phyloP scores from a whole-genome alignment of 1,140 invertebrate species.

The Atta colombica region DNA sequence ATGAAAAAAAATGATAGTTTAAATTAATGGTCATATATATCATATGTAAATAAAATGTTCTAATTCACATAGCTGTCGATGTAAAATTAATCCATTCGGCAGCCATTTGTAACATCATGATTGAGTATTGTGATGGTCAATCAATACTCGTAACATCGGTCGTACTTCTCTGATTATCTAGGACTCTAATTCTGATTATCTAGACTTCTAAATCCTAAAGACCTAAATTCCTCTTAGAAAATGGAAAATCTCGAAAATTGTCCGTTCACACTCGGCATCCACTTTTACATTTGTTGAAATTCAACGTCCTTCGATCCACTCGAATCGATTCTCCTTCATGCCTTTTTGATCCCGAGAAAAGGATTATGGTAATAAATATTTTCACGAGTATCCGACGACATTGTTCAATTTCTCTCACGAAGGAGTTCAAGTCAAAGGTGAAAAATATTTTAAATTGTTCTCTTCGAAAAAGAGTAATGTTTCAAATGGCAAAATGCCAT shows the following conservation, averaged over 20 bases:
- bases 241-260: conserved; percentile 9
- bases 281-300: conserved; percentile 14
- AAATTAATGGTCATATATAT: no score
- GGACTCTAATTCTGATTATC: no score
- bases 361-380: conserved; percentile 50
- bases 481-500: conserved; percentile 7
- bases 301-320: background rate
- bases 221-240: background rate
- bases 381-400: conserved; percentile 13
- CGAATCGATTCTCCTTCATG: conserved; percentile 1
- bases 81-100: no score
- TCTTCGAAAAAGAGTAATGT: background rate
- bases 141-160: no score
- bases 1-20: no score
- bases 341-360: conserved; percentile 35
- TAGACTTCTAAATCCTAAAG: background rate
- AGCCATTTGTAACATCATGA: no score
- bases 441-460: conserved; percentile 56
- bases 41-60: no score
- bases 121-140: no score
- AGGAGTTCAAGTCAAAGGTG: conserved; percentile 17
- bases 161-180: no score
- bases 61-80: no score
- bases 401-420: conserved; percentile 44
- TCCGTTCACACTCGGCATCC: background rate